A percentile compares a stretch with the other conserved stretches of the same genome.
These are phyloP conservation scores for Gorsachius magnificus DNA, from an alignment of 2,797 vertebrate genomes.

Conservation along the genomic window DNA sequence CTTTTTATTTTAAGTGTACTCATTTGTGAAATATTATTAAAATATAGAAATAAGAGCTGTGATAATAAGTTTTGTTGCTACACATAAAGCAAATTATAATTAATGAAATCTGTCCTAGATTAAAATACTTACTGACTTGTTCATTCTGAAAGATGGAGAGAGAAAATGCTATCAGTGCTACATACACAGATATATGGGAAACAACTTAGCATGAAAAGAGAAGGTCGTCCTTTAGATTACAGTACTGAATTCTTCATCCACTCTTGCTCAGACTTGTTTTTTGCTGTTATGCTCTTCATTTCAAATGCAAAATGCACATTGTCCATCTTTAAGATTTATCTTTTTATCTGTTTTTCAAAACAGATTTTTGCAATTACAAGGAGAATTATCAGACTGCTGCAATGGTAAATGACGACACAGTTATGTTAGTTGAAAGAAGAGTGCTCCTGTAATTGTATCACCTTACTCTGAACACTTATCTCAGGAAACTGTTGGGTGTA, in stretches of 20 bases:
- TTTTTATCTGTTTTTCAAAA: neutral
- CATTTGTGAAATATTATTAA: neutral
- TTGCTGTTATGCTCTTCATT: neutral
- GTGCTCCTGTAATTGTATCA: conserved; percentile 10
- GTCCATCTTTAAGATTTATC: neutral
- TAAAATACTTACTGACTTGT: neutral
- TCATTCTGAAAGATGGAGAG: neutral
- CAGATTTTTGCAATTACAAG: neutral
- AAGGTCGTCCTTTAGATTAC: neutral
- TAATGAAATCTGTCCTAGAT: neutral
- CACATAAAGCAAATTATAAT: neutral
- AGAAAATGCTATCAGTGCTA: neutral
- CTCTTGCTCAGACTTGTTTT: neutral
- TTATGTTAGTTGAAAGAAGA: neutral
- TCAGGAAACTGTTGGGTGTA: neutral
- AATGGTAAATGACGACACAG: neutral
- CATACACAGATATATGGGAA: neutral
- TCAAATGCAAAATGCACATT: neutral
- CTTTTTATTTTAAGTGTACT: neutral
- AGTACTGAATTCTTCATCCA: neutral
- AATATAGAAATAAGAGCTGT: neutral
- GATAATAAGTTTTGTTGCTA: neutral
- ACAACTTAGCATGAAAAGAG: neutral
- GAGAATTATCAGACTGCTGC: neutral
- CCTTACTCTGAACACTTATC: neutral